Evolutionary conservation across 2,888 invertebrate species (phyloP).

Genomic region (Xanthia icteritia): DNA sequence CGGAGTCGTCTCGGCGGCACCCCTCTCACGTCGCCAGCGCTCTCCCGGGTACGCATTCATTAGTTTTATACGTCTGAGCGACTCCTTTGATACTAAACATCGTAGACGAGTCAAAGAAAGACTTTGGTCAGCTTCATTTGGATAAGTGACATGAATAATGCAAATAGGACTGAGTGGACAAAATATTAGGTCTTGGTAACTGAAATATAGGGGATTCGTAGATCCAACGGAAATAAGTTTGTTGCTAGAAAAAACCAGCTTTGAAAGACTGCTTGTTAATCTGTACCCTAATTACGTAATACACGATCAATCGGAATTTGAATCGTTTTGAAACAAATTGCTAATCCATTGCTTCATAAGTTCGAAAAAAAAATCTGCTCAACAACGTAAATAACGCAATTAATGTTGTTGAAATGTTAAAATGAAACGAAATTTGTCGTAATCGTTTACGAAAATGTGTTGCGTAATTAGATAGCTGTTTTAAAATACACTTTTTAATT

Average conservation of each 20-base stretch:
- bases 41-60: slow-evolving; percentile 78
- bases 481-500: neutral
- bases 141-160: neutral
- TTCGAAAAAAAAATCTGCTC: no score
- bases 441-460: no score
- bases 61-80: neutral
- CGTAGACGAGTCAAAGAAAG: neutral
- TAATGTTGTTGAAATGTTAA: no score
- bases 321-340: no score
- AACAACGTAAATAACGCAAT: no score
- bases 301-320: no score
- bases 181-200: neutral
- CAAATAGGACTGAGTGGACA: neutral
- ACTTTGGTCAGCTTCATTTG: neutral
- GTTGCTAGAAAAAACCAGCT: neutral
- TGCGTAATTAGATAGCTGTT: no score
- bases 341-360: no score
- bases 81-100: neutral
- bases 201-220: neutral
- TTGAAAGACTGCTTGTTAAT: no score
- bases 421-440: no score
- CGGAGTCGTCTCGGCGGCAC: slow-evolving; percentile 83
- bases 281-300: no score
- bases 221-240: neutral
- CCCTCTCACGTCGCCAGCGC: slow-evolving; percentile 87